These are phyloP conservation scores for Camponotus vicinus DNA, from an alignment of 1,140 invertebrate species.

Conservation along the genomic window DNA sequence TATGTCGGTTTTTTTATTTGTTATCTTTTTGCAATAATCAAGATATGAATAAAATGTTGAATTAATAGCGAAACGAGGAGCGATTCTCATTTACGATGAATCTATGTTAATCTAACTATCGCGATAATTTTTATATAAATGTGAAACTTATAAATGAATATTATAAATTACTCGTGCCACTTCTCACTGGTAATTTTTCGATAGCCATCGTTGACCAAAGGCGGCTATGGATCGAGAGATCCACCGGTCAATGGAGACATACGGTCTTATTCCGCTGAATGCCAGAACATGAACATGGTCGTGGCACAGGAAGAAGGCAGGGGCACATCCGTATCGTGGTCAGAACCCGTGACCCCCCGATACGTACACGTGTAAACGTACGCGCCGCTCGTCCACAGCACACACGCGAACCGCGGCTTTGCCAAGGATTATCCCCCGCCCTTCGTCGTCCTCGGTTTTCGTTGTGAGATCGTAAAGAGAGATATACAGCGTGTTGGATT, in stretches of 20 bases:
- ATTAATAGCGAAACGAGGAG: not conserved
- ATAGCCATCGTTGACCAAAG: slow-evolving; percentile 14
- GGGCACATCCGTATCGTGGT: slow-evolving; percentile 87
- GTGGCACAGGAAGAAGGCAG: slow-evolving; percentile 86
- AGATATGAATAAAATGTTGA: not conserved
- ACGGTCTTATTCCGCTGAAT: slow-evolving; percentile 82
- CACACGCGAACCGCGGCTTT: slow-evolving; percentile 79
- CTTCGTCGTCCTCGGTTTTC: slow-evolving; percentile 60
- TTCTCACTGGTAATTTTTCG: slow-evolving; percentile 35
- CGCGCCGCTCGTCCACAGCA: slow-evolving; percentile 66
- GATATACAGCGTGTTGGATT: slow-evolving; percentile 7
- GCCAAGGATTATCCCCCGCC: slow-evolving; percentile 83
- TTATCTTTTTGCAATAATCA: not conserved
- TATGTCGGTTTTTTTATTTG: not conserved
- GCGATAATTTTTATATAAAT: not conserved
- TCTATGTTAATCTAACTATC: not conserved
- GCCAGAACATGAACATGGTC: slow-evolving; percentile 81
- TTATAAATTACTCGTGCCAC: not conserved
- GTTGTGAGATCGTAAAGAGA: slow-evolving; percentile 65
- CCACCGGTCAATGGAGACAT: slow-evolving; percentile 77
- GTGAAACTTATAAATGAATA: not conserved
- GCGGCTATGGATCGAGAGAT: slow-evolving; percentile 75
- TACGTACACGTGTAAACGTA: slow-evolving; percentile 78
- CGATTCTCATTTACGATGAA: not conserved
- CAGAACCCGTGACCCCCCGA: slow-evolving; percentile 85